Conservation (phyloP, 2,888 invertebrate genomes). For the Melanotus villosus region DNA sequence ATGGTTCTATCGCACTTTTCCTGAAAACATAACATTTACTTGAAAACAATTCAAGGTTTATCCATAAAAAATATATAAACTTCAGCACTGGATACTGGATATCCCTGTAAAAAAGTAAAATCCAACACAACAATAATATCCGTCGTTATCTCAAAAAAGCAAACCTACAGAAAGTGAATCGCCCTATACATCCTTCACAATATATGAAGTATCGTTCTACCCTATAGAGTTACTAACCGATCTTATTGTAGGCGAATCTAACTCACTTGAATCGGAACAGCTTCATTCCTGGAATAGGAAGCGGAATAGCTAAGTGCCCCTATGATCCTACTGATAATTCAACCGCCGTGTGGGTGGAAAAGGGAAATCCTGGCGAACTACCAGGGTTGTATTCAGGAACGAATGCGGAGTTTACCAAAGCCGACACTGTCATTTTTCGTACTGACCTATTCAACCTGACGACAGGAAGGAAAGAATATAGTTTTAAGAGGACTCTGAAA, state of each 20-base stretch:
- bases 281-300: constrained; percentile 91
- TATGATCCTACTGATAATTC: constrained; percentile 98
- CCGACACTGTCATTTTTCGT: constrained; percentile 97
- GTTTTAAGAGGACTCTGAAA: constrained; percentile 94
- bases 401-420: constrained; percentile 97
- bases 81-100: too few species aligned
- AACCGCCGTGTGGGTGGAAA: constrained; percentile 96
- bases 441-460: constrained; percentile 94
- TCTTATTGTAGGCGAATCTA: constrained; percentile 82
- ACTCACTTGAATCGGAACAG: constrained; percentile 90
- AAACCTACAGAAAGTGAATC: too few species aligned
- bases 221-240: too few species aligned
- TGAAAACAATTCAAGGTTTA: too few species aligned
- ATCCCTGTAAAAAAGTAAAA: too few species aligned
- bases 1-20: too few species aligned
- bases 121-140: too few species aligned
- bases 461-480: constrained; percentile 86
- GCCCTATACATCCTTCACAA: too few species aligned
- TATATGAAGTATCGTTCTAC: too few species aligned
- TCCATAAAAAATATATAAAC: too few species aligned
- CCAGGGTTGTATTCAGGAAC: constrained; percentile 97
- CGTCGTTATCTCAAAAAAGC: too few species aligned
- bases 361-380: constrained; percentile 92
- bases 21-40: too few species aligned
- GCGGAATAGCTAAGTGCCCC: constrained; percentile 96